Evolutionary conservation across 2,888 invertebrate species (phyloP).

Genomic region (Andrena flavipes): DNA sequence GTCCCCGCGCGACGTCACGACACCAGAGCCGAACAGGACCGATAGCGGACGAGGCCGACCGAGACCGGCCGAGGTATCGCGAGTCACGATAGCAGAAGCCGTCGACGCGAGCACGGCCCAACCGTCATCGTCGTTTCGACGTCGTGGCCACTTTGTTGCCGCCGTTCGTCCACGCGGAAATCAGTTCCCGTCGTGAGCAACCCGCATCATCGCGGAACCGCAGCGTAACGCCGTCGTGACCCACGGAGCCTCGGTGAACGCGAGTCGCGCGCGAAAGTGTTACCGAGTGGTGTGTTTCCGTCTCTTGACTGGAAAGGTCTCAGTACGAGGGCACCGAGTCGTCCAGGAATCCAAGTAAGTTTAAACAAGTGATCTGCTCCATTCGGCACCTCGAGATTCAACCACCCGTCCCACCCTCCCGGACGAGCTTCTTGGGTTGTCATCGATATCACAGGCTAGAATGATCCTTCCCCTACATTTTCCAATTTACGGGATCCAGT

Average conservation of each 20-base stretch:
- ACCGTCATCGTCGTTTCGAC: slow-evolving; percentile 80
- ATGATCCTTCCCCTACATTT: neutral
- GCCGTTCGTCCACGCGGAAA: slow-evolving; percentile 68
- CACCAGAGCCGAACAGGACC: slow-evolving; percentile 69
- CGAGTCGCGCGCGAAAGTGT: slow-evolving; percentile 62
- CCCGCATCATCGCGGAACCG: neutral
- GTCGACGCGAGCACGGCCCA: slow-evolving; percentile 76
- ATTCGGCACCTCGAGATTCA: neutral
- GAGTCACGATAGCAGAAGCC: slow-evolving; percentile 72
- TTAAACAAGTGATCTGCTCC: neutral
- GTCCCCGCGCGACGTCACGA: slow-evolving; percentile 74
- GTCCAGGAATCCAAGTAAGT: slow-evolving; percentile 54
- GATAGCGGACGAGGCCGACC: slow-evolving; percentile 69
- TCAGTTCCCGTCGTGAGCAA: slow-evolving; percentile 27
- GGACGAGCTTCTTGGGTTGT: too few relatives aligned
- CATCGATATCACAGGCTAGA: too few relatives aligned
- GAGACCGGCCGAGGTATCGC: slow-evolving; percentile 71
- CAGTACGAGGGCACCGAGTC: slow-evolving; percentile 25
- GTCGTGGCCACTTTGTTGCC: slow-evolving; percentile 72
- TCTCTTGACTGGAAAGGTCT: slow-evolving; percentile 44
- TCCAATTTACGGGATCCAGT: neutral
- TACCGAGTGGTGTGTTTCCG: slow-evolving; percentile 60
- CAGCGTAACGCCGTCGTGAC: neutral
- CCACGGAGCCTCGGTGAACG: slow-evolving; percentile 28
- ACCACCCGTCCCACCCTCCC: too few relatives aligned